Conservation (phyloP, 2,113 vertebrate genomes). For the Leucosticte australis region DNA sequence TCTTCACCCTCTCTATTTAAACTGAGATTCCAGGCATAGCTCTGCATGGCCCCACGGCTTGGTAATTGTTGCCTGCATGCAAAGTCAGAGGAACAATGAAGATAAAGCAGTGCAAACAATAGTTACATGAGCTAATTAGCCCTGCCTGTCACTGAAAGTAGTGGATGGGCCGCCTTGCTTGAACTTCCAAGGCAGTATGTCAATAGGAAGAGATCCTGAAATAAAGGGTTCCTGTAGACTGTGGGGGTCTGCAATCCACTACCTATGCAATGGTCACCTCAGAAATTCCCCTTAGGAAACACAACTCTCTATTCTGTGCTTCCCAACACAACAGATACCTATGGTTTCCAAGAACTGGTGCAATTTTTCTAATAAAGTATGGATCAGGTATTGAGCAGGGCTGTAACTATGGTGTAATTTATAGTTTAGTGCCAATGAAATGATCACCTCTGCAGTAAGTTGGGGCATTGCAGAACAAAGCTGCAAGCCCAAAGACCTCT, state of each 20-base stretch:
- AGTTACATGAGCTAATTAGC: slow-evolving; percentile 7
- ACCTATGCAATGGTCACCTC: background rate
- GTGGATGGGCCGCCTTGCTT: background rate
- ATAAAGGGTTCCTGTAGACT: background rate
- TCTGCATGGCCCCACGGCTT: slow-evolving; percentile 6
- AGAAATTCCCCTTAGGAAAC: background rate
- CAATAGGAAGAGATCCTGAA: background rate
- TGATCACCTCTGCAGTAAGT: background rate
- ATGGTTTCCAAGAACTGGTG: background rate
- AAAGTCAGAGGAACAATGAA: slow-evolving; percentile 16
- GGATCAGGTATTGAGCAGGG: background rate
- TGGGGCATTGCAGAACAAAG: background rate
- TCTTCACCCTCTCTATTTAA: slow-evolving; percentile 9
- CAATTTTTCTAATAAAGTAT: background rate
- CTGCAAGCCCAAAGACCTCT: background rate
- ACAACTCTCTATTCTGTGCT: background rate
- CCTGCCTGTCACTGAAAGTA: slow-evolving; percentile 14
- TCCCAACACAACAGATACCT: background rate
- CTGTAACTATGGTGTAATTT: background rate
- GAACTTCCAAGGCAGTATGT: background rate
- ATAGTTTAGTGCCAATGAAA: background rate
- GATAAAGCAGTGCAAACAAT: slow-evolving; percentile 23
- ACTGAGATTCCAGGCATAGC: slow-evolving; percentile 31
- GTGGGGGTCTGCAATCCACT: background rate
- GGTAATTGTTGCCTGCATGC: background rate